Evolutionary conservation across 1,140 invertebrate genomes (phyloP).

Genomic region (Manduca sexta): DNA sequence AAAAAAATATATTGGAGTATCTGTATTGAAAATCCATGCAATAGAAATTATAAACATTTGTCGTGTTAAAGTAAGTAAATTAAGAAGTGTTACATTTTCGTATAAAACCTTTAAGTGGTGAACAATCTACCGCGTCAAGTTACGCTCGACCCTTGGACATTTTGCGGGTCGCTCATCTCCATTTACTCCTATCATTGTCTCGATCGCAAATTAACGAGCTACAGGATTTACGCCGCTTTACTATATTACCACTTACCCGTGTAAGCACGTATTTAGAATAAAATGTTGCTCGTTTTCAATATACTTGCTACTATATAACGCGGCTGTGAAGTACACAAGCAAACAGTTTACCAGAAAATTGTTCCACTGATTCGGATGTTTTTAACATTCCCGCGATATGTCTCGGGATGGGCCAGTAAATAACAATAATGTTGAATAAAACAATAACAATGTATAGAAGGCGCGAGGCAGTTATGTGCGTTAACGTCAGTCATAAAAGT

Average conservation of each 20-base stretch:
- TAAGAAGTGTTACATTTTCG: background rate
- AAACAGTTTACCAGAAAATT: no score
- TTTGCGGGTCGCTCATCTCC: slow-evolving; percentile 33
- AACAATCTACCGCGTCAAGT: slow-evolving; percentile 2
- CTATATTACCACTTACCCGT: background rate
- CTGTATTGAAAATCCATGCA: no score
- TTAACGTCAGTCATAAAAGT: slow-evolving; percentile 33
- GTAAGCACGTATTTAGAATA: background rate
- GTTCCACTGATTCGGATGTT: no score
- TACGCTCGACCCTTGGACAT: slow-evolving; percentile 8
- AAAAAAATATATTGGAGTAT: no score
- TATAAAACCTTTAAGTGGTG: slow-evolving; percentile 5
- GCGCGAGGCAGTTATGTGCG: slow-evolving; percentile 15
- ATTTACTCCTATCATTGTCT: slow-evolving; percentile 37
- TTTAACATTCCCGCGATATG: no score
- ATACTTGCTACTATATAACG: no score
- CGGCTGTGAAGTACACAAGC: no score
- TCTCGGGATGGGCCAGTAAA: background rate
- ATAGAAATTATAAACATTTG: no score
- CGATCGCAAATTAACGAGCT: slow-evolving; percentile 52
- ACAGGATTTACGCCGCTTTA: slow-evolving; percentile 17
- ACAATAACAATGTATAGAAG: slow-evolving; percentile 2
- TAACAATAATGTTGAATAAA: slow-evolving; percentile 7
- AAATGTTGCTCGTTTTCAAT: no score
- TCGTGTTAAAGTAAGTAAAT: no score